phyloP scores from a whole-genome alignment of 1,140 invertebrate species.

The Heliconius congener region DNA sequence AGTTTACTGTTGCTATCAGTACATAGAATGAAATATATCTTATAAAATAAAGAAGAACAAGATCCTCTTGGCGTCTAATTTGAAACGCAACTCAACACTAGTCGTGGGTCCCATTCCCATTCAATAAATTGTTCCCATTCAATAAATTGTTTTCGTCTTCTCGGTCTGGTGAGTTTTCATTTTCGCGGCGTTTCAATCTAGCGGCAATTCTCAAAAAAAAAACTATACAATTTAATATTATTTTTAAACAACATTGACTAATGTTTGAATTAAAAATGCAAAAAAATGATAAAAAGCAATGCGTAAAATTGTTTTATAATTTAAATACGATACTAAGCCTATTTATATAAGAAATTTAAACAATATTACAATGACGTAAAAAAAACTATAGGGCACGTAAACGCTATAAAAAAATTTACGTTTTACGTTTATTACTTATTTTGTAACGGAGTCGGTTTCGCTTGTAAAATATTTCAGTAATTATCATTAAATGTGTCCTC shows the following conservation, averaged over 20 bases:
- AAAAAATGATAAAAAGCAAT: neutral
- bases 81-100: too few species aligned
- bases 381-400: neutral
- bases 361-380: neutral
- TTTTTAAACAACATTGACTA: neutral
- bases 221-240: too few species aligned
- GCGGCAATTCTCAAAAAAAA: too few species aligned
- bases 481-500: slow-evolving; percentile 12
- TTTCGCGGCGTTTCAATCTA: too few species aligned
- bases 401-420: neutral
- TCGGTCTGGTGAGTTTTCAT: too few species aligned
- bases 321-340: neutral
- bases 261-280: neutral
- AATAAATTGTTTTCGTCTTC: too few species aligned
- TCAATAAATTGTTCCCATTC: too few species aligned
- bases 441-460: neutral
- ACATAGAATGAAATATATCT: too few species aligned
- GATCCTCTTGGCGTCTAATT: too few species aligned
- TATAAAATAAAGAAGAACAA: too few species aligned
- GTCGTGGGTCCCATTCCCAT: too few species aligned
- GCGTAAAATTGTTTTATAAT: neutral
- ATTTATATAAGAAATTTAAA: neutral
- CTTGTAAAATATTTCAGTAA: neutral
- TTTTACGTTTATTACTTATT: neutral
- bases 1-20: too few species aligned